These are phyloP conservation scores for Mythimna impura DNA, from an alignment of 2,888 invertebrate species.

Conservation along the genomic window DNA sequence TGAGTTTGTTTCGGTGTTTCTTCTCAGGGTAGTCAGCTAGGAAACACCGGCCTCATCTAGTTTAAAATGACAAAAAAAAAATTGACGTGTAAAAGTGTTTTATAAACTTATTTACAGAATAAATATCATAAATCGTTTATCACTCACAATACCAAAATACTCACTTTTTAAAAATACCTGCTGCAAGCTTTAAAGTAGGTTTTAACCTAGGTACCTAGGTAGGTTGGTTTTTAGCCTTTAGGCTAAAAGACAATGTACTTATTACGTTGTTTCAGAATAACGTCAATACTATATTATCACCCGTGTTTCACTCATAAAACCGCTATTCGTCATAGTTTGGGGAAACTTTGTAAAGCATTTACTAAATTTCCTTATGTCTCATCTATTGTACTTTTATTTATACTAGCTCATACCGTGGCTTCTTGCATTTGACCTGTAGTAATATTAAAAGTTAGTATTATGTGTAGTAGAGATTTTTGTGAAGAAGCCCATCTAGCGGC, in stretches of 20 bases:
- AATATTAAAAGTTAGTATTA: background rate
- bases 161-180: background rate
- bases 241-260: background rate
- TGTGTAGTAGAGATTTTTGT: too few species aligned
- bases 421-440: background rate
- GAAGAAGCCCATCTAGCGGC: too few species aligned
- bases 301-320: conserved; percentile 35
- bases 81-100: too few species aligned
- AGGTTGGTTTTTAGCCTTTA: too few species aligned
- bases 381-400: conserved; percentile 35
- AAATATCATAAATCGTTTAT: too few species aligned
- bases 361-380: conserved; percentile 38
- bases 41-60: too few species aligned
- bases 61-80: too few species aligned
- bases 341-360: conserved; percentile 37
- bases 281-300: conserved; percentile 27
- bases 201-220: too few species aligned
- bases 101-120: too few species aligned
- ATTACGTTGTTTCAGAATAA: background rate
- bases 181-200: background rate
- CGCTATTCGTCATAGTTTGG: conserved; percentile 41
- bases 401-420: background rate
- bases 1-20: too few species aligned
- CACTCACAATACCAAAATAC: too few species aligned
- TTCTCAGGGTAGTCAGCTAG: too few species aligned